phyloP scores from a whole-genome alignment of 2,888 invertebrate genomes.

The Eristalinus sepulchralis region DNA sequence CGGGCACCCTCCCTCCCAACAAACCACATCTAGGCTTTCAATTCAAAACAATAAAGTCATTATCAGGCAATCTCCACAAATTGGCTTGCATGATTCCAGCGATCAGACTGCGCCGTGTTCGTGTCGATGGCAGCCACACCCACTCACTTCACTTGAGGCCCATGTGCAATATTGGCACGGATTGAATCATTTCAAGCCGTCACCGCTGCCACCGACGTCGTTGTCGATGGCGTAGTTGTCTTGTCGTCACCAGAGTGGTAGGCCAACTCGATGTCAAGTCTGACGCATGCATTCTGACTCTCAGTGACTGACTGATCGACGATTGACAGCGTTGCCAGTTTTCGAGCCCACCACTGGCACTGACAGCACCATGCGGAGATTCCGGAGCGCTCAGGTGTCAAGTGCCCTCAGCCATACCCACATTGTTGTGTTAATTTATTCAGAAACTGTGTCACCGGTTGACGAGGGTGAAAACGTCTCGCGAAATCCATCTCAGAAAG shows the following conservation, averaged over 20 bases:
- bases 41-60: background rate
- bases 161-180: conserved; percentile 7
- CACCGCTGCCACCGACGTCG: background rate
- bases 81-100: conserved; percentile 25
- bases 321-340: conserved; percentile 45
- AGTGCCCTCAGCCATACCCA: conserved; percentile 39
- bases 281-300: background rate
- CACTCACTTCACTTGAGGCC: conserved; percentile 33
- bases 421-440: conserved; percentile 65
- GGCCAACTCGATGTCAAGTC: background rate
- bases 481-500: conserved; percentile 32
- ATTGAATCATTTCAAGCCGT: conserved; percentile 17
- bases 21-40: background rate
- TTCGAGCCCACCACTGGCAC: conserved; percentile 12
- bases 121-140: conserved; percentile 30
- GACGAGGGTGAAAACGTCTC: conserved; percentile 45
- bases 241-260: background rate
- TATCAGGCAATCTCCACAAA: conserved; percentile 5
- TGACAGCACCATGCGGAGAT: background rate
- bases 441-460: conserved; percentile 53
- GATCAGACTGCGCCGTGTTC: background rate
- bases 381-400: conserved; percentile 54
- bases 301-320: conserved; percentile 38
- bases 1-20: background rate
- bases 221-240: too few species aligned